Base-by-base conservation (phyloP, 2,797 vertebrate species). In the Gila robusta region DNA sequence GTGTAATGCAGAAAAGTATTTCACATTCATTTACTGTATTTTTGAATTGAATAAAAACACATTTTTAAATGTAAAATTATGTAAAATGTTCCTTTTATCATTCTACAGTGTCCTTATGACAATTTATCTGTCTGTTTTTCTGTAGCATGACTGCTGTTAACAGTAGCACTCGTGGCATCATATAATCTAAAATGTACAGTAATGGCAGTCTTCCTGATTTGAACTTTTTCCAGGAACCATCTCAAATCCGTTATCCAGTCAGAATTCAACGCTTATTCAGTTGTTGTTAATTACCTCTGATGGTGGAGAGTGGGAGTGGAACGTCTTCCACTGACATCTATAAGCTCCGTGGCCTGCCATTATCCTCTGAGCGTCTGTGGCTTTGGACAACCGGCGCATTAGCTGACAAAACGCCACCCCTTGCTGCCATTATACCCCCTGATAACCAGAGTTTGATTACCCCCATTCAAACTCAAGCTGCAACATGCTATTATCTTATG, bases 401-500 rank as follows among this genome's bases (percentile, higher is more conserved):
- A 79, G 74, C 83, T 79, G 76, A 85, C 83, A 79, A 79, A 85
- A 39, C 5, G 37, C 76, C 83, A 71, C 35, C 81, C 80, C 59
- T 88, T 9, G 19, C 80, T 86, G 70, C n/a, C 76, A 84, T 86
- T 86, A 69, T 84, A 82, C 77, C 52, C 86, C 49, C 81, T 28
- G 83, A 85, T 89, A 87, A 85, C 70, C 81, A 83, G 80, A 73
- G 44, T 81, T 49, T 90, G 89, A 90, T 90, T 90, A 87, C 73
- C 81, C 72, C 85, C 79, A 88, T 89, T 90, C 89, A 86, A 67
- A 82, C 86, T 71, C 14, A 16, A 71, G 81, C 86, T 41, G 79
- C 84, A 83, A 79, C 56, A 56, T 86, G 83, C 84, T 83, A 87
- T 88, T 86, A 86, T 74, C 32, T 44, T 82, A 83, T 87, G 86